A percentile compares a stretch with the other conserved stretches of the same genome.
These are phyloP conservation scores for Coregonus suidteri DNA, from an alignment of 2,797 vertebrate genomes.

Conservation along the genomic window DNA sequence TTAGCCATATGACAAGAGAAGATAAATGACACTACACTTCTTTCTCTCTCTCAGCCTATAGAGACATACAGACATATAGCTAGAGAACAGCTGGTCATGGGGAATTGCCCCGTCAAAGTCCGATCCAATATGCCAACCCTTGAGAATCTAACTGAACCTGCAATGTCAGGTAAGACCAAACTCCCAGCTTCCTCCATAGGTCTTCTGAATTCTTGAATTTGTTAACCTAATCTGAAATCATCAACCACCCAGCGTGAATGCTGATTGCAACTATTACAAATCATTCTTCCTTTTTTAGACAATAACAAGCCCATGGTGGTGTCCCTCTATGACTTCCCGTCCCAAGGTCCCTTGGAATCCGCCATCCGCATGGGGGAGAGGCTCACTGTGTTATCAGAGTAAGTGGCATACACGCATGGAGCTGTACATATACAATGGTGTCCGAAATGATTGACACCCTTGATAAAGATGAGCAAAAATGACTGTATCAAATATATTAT, in stretches of 20 bases:
- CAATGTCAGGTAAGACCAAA: constrained; percentile 57
- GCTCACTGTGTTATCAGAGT: constrained; percentile 82
- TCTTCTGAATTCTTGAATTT: neutral
- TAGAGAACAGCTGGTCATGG: constrained; percentile 58
- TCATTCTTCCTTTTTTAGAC: constrained; percentile 41
- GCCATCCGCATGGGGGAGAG: constrained; percentile 79
- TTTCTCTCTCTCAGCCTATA: constrained; percentile 4
- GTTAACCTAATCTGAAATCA: neutral
- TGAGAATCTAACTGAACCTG: constrained; percentile 56
- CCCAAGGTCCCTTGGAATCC: constrained; percentile 40
- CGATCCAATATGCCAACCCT: constrained; percentile 37
- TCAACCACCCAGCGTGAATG: neutral
- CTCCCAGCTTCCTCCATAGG: too few relatives aligned
- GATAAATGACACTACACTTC: neutral
- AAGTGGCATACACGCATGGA: constrained; percentile 46
- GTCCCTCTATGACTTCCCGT: constrained; percentile 80
- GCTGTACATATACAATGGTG: neutral
- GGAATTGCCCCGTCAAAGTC: constrained; percentile 63
- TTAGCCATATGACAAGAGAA: constrained; percentile 15
- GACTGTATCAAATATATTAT: too few relatives aligned
- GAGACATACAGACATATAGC: constrained; percentile 7
- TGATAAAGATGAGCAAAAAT: too few relatives aligned
- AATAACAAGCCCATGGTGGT: constrained; percentile 58
- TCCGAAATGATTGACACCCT: too few relatives aligned
- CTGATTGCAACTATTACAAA: neutral